Conservation (phyloP, 2,797 vertebrate genomes). For the Rousettus madagascariensis region DNA sequence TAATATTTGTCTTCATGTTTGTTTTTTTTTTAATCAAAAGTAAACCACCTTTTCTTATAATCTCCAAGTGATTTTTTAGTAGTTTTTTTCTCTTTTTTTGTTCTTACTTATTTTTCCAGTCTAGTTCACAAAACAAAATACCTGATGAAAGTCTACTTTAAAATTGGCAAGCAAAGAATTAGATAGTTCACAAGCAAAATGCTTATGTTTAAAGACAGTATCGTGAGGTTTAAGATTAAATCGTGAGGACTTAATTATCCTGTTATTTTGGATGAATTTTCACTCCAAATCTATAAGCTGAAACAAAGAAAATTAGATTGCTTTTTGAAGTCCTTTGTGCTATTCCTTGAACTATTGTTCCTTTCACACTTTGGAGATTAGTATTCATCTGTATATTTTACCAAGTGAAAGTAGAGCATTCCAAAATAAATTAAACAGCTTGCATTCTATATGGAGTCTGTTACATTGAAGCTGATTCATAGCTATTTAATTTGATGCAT, state of each 20-base stretch:
- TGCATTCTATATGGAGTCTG: neutral
- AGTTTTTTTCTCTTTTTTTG: neutral
- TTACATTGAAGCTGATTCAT: neutral
- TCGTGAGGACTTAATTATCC: neutral
- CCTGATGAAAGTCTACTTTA: neutral
- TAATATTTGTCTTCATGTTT: neutral
- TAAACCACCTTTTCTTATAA: neutral
- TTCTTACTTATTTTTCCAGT: neutral
- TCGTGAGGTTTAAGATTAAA: neutral
- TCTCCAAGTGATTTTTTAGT: neutral
- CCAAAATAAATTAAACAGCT: conserved; percentile 50
- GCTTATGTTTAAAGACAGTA: neutral
- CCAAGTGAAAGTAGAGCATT: neutral
- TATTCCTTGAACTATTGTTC: neutral
- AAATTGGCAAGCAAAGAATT: neutral
- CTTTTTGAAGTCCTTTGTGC: neutral
- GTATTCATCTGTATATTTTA: conserved; percentile 28
- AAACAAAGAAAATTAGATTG: neutral
- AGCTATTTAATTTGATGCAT: conserved; percentile 6
- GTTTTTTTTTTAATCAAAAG: neutral
- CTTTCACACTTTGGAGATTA: conserved; percentile 18
- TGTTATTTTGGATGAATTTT: conserved; percentile 39
- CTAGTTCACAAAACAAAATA: neutral
- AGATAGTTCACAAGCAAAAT: neutral
- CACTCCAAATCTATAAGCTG: neutral